Evolutionary conservation across 2,888 invertebrate genomes (phyloP), one percentile per base, ranked within the genome.

Genomic region (Leptinotarsa haldemani): DNA sequence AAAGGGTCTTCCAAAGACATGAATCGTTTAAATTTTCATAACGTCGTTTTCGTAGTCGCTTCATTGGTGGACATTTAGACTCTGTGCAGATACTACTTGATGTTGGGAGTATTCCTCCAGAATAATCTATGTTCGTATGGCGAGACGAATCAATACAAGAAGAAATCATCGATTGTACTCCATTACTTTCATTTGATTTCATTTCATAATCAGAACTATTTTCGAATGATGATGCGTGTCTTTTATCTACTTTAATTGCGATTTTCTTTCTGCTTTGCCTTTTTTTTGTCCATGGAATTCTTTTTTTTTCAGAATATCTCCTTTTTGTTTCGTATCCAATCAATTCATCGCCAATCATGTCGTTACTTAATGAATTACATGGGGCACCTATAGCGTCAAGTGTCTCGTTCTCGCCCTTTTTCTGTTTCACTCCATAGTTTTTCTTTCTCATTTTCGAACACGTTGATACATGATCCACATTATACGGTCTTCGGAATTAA

Each of bases 111-210:
- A 30, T 30, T 30, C 5, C 30, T 53, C 18, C 53, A 53, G 53
- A 53, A 53, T 53, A 9, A 53, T 53, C 53, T 53, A 20, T 53
- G 18, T 53, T 53, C 9, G 53, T 53, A 53, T 53, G 53, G 53
- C 12, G 12, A 53, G 12, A 20, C 12, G 53, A 20, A 18, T 53
- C 18, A 53, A 12, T 53, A 18, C 53, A 53, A 53, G 53, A 20
- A 18, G 53, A 53, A n/a, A 12, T 53, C 18, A 9, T n/a, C 1
- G 53, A 53, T 18, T 53, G 16, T 53, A 53, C 53, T 18, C n/a
- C 9, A 18, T 20, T 18, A 53, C 4, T 18, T 20, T 4, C 53
- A 53, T 53, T 53, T 53, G 53, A 53, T 7, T 9, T 53, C 3
- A 18, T 53, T 53, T n/a, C 53, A 53, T n/a, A 1, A 18, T 53